Evolutionary conservation across 1,140 invertebrate genomes (phyloP).

Genomic region (Cyclina sinensis): DNA sequence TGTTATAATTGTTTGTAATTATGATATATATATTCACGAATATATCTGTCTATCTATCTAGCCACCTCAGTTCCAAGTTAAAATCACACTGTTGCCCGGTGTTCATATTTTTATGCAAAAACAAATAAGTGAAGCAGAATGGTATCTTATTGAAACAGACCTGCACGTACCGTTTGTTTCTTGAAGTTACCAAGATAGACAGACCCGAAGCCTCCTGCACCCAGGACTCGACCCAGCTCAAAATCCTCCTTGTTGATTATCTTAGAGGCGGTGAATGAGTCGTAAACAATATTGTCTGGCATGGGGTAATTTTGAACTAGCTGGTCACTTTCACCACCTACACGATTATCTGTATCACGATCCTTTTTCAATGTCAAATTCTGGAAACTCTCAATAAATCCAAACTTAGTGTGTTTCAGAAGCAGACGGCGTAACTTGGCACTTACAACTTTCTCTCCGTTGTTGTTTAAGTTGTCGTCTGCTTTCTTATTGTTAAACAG

Average conservation of each 20-base stretch:
- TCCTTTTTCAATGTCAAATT: constrained; percentile 11
- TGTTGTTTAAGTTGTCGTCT: constrained; percentile 27
- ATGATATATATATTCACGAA: too few relatives aligned
- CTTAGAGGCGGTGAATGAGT: constrained; percentile 11
- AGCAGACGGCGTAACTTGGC: constrained; percentile 38
- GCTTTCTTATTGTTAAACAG: not conserved
- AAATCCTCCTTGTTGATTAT: constrained; percentile 73
- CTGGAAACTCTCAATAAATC: constrained; percentile 55
- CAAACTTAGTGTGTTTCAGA: constrained; percentile 49
- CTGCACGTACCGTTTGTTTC: constrained; percentile 16
- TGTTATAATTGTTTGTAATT: too few relatives aligned
- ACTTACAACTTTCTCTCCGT: not conserved
- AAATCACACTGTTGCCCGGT: too few relatives aligned
- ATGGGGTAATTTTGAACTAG: constrained; percentile 32
- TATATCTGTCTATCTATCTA: too few relatives aligned
- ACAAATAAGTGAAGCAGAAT: too few relatives aligned
- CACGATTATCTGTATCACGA: not conserved
- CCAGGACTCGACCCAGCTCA: constrained; percentile 75
- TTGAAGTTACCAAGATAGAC: constrained; percentile 76
- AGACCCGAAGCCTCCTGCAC: constrained; percentile 80
- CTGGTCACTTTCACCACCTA: constrained; percentile 36
- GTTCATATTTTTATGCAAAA: too few relatives aligned
- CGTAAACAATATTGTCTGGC: constrained; percentile 1
- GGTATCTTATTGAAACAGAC: too few relatives aligned
- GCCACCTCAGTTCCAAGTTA: too few relatives aligned